These are phyloP conservation scores for Bilobella aurantiaca DNA, from an alignment of 1,140 invertebrate species.

Conservation along the genomic window DNA sequence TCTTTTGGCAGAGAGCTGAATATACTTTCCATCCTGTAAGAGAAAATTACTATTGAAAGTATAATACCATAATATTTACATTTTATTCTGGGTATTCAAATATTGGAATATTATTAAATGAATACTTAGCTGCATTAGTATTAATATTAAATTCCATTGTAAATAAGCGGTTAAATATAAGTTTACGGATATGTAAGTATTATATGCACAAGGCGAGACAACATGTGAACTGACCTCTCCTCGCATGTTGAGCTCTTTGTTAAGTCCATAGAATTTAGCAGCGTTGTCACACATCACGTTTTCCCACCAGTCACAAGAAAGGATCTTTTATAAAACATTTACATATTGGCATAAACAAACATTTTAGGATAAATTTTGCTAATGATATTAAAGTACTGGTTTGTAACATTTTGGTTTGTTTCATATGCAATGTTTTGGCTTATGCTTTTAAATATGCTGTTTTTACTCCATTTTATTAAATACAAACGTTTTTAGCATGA, in stretches of 20 bases:
- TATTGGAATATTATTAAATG: neutral
- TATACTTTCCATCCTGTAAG: conserved; percentile 12
- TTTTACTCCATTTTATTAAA: neutral
- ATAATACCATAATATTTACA: neutral
- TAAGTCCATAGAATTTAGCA: conserved; percentile 34
- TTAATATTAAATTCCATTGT: neutral
- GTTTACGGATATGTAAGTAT: neutral
- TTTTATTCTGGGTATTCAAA: neutral
- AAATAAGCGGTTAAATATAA: neutral
- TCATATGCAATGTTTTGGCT: neutral
- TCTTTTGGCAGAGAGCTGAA: conserved; percentile 14
- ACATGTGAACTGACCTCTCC: conserved; percentile 5
- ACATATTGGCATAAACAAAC: neutral
- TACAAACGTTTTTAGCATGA: neutral
- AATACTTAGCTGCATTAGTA: neutral
- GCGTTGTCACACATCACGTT: conserved; percentile 44
- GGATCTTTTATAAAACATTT: conserved; percentile 20
- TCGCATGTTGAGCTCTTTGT: conserved; percentile 21
- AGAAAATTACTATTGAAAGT: neutral
- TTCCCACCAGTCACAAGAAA: conserved; percentile 50
- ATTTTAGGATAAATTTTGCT: no score
- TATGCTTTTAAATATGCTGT: neutral
- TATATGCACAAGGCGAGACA: neutral
- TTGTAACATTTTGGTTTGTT: neutral
- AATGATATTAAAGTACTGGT: neutral